A percentile compares a stretch with the other conserved stretches of the same genome.
Conservation (phyloP, 2,113 vertebrate species). For the Fregata magnificens region DNA sequence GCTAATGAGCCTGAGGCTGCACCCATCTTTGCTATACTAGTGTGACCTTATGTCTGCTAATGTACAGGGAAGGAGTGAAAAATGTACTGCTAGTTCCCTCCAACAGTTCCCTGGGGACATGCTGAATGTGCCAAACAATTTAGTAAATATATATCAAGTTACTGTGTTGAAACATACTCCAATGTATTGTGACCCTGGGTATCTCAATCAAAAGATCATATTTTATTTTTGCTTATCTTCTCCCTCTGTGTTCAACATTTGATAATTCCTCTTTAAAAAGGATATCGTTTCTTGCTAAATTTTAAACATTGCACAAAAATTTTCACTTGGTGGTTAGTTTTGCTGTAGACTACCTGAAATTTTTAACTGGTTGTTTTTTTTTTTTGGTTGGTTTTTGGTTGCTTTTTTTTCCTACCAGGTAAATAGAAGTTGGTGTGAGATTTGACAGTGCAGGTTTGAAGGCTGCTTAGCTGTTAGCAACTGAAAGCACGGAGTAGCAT, state of each 20-base stretch:
- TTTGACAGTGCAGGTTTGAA: neutral
- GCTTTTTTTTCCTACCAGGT: neutral
- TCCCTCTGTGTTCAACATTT: neutral
- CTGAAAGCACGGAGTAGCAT: neutral
- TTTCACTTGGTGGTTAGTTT: neutral
- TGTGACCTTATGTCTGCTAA: constrained; percentile 81
- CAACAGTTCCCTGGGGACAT: constrained; percentile 63
- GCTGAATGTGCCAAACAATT: constrained; percentile 76
- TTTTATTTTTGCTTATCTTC: constrained; percentile 39
- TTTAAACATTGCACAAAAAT: neutral
- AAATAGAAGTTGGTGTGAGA: neutral
- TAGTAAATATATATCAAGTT: constrained; percentile 79
- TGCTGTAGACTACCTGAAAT: neutral
- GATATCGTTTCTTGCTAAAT: neutral
- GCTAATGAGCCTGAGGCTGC: constrained; percentile 81
- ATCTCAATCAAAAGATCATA: constrained; percentile 63
- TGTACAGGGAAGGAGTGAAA: constrained; percentile 75
- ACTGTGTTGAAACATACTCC: constrained; percentile 61
- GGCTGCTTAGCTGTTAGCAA: neutral
- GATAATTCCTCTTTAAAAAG: neutral
- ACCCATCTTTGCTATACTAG: constrained; percentile 77
- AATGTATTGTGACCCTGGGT: constrained; percentile 44
- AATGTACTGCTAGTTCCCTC: constrained; percentile 61
- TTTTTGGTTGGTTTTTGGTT: neutral
- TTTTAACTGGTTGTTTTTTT: no score